Percentiles rank a stretch among this genome's conserved stretches.
phyloP scores from a whole-genome alignment of 2,113 vertebrate species.

The Hippocampus comes region DNA sequence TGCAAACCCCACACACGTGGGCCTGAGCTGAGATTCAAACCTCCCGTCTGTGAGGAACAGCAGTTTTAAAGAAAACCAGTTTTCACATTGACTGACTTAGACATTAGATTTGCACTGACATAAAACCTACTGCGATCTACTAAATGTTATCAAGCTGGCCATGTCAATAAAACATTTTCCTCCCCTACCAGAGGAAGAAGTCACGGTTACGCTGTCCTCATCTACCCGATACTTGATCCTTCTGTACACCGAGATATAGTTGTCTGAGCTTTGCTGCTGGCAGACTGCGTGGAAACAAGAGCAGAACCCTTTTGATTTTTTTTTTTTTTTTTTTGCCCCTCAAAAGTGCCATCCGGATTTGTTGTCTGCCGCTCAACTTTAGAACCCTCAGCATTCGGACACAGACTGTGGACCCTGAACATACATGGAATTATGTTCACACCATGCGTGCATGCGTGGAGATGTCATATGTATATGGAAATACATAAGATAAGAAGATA shows the following conservation, averaged over 20 bases:
- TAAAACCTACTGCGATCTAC: not conserved
- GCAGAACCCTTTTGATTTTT: too few relatives aligned
- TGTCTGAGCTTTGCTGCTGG: constrained; percentile 61
- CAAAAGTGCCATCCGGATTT: constrained; percentile 32
- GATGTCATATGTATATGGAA: not conserved
- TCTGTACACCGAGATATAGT: constrained; percentile 54
- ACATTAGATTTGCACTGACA: not conserved
- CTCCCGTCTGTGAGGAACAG: not conserved
- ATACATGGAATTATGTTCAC: constrained; percentile 22
- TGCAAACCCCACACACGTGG: not conserved
- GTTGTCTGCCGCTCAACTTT: constrained; percentile 20
- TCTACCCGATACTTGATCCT: constrained; percentile 52
- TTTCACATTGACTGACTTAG: not conserved
- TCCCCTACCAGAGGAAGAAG: constrained; percentile 31
- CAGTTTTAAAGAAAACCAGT: not conserved
- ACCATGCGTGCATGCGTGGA: not conserved
- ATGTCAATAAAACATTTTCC: not conserved
- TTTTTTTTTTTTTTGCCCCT: not conserved
- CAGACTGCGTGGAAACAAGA: constrained; percentile 61
- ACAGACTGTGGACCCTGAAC: constrained; percentile 17
- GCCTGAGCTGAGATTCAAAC: not conserved
- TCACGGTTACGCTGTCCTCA: constrained; percentile 33
- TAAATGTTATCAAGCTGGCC: not conserved
- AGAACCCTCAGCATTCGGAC: constrained; percentile 33
- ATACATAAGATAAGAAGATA: constrained; percentile 13